These are phyloP conservation scores for Cotesia glomerata DNA, from an alignment of 1,140 invertebrate species.

Conservation along the genomic window DNA sequence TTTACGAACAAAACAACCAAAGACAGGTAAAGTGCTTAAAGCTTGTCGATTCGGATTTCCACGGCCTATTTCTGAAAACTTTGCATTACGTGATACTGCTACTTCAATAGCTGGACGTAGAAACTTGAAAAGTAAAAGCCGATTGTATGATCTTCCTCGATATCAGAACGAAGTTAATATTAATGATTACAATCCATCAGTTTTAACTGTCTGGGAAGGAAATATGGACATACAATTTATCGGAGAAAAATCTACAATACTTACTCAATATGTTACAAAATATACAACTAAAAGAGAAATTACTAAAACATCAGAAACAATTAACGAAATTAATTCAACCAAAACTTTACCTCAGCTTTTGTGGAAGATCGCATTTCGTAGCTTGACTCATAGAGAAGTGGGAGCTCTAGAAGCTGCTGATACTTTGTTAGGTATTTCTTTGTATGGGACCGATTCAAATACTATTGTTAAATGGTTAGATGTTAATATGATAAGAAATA, in stretches of 20 bases:
- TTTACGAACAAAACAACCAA: constrained; percentile 38
- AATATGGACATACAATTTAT: too few species aligned
- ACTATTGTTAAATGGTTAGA: constrained; percentile 36
- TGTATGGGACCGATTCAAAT: constrained; percentile 33
- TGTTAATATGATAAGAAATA: neutral
- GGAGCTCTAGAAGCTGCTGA: constrained; percentile 29
- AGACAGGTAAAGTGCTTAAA: constrained; percentile 36
- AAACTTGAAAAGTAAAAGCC: constrained; percentile 37
- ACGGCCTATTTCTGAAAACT: constrained; percentile 25
- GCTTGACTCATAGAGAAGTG: constrained; percentile 24
- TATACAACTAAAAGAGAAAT: constrained; percentile 21
- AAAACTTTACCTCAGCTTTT: too few species aligned
- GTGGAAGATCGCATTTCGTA: constrained; percentile 14
- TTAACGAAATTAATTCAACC: too few species aligned
- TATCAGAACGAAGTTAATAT: constrained; percentile 32
- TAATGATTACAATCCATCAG: constrained; percentile 33
- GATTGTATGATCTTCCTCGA: constrained; percentile 44
- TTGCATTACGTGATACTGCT: constrained; percentile 37
- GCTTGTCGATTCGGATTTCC: constrained; percentile 30
- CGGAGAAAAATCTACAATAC: too few species aligned
- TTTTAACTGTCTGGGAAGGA: neutral
- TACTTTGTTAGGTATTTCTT: constrained; percentile 16
- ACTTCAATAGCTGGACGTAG: constrained; percentile 38
- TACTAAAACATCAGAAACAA: constrained; percentile 4
- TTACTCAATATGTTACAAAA: neutral